phyloP scores from a whole-genome alignment of 2,888 invertebrate species.

The Caenorhabditis sp. region DNA sequence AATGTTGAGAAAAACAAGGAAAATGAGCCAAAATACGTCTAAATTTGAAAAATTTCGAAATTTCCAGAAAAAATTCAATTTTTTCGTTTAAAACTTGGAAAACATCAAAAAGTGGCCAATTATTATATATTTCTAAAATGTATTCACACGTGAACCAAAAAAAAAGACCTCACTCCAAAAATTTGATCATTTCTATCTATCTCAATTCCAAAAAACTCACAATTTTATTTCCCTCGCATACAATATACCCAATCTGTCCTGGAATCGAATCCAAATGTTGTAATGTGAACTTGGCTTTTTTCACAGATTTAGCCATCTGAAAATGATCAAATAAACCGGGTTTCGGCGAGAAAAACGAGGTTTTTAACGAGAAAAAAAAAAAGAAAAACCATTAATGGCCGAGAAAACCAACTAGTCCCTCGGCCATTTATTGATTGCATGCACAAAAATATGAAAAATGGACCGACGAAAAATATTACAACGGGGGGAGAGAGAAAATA shows the following conservation, averaged over 20 bases:
- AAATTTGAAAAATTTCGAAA: too few species aligned
- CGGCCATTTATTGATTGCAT: not conserved
- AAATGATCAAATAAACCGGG: not conserved
- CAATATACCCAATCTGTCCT: conserved; percentile 20
- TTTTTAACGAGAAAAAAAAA: not conserved
- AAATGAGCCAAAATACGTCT: too few species aligned
- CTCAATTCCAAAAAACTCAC: too few species aligned
- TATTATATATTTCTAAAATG: too few species aligned
- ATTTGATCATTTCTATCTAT: too few species aligned
- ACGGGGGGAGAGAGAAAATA: not conserved
- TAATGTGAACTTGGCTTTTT: conserved; percentile 12
- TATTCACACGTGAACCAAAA: too few species aligned
- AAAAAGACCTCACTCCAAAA: too few species aligned
- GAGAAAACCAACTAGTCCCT: not conserved
- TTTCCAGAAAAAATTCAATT: too few species aligned
- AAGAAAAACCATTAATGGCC: not conserved
- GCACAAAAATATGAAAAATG: conserved; percentile 7
- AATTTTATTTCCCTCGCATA: conserved; percentile 26
- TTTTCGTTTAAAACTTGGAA: too few species aligned
- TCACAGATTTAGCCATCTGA: not conserved
- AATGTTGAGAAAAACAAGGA: too few species aligned
- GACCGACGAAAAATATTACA: conserved; percentile 7
- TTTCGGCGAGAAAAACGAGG: too few species aligned
- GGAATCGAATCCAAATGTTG: conserved; percentile 24
- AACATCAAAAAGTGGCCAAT: too few species aligned